These are phyloP conservation scores for Pangasius djambal DNA, from an alignment of 2,797 vertebrate genomes.

Conservation along the genomic window DNA sequence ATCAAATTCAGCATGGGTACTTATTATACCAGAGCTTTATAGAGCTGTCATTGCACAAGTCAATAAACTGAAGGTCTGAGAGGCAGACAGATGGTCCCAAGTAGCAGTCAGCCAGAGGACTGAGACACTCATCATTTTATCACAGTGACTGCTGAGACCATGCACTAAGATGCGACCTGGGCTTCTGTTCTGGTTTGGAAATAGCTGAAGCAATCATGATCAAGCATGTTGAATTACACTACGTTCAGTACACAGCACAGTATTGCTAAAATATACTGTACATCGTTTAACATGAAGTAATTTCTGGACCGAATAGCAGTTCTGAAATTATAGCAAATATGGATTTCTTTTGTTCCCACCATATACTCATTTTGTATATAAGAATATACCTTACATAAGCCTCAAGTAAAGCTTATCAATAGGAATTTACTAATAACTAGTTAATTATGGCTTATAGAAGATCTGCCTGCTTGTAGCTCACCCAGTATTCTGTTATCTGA, in stretches of 20 bases:
- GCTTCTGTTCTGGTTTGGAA: background rate
- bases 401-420: background rate
- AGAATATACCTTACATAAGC: background rate
- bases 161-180: background rate
- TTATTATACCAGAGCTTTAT: background rate
- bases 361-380: background rate
- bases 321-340: background rate
- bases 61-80: conserved; percentile 30
- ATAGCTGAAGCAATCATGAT: background rate
- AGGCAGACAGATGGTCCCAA: conserved; percentile 43
- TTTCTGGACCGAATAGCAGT: background rate
- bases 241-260: background rate
- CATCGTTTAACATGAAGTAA: too few relatives aligned
- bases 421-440: background rate
- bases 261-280: background rate
- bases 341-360: background rate
- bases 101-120: conserved; percentile 18
- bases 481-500: background rate
- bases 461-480: background rate
- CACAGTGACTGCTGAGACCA: background rate
- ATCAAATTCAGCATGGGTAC: background rate
- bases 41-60: conserved; percentile 25
- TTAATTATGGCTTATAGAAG: background rate
- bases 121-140: conserved; percentile 7
- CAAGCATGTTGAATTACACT: background rate